phyloP scores from a whole-genome alignment of 2,797 vertebrate genomes.

The Galaxias olidus region DNA sequence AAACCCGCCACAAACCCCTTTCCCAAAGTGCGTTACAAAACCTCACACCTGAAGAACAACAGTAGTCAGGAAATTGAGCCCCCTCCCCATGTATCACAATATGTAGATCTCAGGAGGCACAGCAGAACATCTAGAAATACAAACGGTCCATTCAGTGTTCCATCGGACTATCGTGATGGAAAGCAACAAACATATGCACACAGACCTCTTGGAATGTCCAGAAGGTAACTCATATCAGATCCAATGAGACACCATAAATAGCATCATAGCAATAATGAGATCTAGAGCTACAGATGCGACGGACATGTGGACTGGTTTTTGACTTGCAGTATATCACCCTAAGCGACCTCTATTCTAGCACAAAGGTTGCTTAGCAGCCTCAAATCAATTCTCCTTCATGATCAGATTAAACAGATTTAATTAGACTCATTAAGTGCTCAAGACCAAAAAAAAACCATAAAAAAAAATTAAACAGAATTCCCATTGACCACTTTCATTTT shows the following conservation, averaged over 20 bases:
- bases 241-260: no score
- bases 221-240: no score
- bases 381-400: slow-evolving; percentile 7
- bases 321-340: not conserved
- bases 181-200: no score
- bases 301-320: not conserved
- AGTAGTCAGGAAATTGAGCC: not conserved
- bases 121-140: slow-evolving; percentile 37
- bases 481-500: slow-evolving; percentile 33
- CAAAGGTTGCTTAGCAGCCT: slow-evolving; percentile 21
- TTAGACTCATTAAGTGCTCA: not conserved
- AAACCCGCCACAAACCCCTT: slow-evolving; percentile 6
- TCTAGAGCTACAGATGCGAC: no score
- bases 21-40: slow-evolving; percentile 23
- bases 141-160: not conserved
- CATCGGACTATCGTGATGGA: not conserved
- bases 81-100: slow-evolving; percentile 13
- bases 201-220: no score
- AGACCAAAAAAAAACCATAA: not conserved
- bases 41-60: slow-evolving; percentile 45
- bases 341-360: not conserved
- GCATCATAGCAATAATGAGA: no score
- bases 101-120: slow-evolving; percentile 44
- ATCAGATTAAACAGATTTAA: not conserved
- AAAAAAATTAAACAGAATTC: not conserved